Evolutionary conservation across 1,140 invertebrate genomes (phyloP).

Genomic region (Apolygus lucorum): DNA sequence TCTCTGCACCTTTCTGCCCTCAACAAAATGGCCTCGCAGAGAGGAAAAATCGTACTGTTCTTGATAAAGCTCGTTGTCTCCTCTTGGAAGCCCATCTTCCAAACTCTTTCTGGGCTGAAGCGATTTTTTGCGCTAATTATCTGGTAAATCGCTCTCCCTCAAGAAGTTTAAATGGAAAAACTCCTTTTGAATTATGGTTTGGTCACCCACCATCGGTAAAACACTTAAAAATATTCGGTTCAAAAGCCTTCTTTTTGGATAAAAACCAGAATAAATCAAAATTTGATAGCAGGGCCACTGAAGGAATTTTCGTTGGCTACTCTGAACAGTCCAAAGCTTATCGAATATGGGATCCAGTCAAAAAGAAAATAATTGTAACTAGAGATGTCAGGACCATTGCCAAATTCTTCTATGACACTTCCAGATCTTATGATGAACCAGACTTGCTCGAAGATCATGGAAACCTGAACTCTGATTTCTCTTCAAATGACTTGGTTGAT

Average conservation of each 20-base stretch:
- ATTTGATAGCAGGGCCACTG: not conserved
- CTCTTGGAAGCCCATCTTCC: constrained; percentile 30
- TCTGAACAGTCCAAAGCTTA: not conserved
- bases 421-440: not conserved
- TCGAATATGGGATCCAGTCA: not conserved
- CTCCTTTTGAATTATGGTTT: constrained; percentile 37
- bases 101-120: constrained; percentile 31
- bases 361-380: not conserved
- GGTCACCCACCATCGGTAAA: constrained; percentile 36
- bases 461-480: too few relatives aligned
- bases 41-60: constrained; percentile 36
- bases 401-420: not conserved
- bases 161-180: constrained; percentile 26
- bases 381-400: not conserved
- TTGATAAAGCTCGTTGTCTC: constrained; percentile 35
- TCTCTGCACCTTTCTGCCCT: constrained; percentile 36
- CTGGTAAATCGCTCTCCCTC: constrained; percentile 38
- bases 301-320: not conserved
- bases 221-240: constrained; percentile 33
- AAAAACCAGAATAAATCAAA: not conserved
- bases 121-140: constrained; percentile 39
- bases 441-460: too few relatives aligned
- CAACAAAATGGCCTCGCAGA: constrained; percentile 41
- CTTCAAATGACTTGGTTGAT: not conserved
- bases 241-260: not conserved